phyloP scores from a whole-genome alignment of 2,888 invertebrate species.

The Tetragonisca angustula region DNA sequence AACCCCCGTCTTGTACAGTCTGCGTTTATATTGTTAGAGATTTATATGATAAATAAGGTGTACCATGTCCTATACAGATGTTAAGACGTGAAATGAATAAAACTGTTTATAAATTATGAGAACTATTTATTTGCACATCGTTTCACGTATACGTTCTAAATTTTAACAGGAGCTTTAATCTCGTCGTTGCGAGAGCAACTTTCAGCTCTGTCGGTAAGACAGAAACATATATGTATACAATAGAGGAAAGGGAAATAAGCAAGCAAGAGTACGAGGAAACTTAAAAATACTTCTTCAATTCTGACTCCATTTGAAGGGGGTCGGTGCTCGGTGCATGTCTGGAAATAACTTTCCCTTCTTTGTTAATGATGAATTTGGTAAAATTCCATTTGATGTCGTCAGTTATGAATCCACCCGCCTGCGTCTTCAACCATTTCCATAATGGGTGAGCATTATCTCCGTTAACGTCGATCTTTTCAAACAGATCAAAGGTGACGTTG shows the following conservation, averaged over 20 bases:
- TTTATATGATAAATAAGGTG: conserved; percentile 61
- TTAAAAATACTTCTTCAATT: conserved; percentile 76
- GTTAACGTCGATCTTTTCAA: conserved; percentile 83
- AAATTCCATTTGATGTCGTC: conserved; percentile 94
- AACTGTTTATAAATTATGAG: conserved; percentile 19
- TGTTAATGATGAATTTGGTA: conserved; percentile 91
- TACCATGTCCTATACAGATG: conserved; percentile 16
- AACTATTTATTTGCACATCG: conserved; percentile 32
- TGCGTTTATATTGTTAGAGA: conserved; percentile 69
- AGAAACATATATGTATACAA: not conserved
- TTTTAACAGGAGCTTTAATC: not conserved
- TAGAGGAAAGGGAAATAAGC: not conserved
- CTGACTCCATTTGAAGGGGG: conserved; percentile 84
- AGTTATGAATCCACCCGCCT: conserved; percentile 85
- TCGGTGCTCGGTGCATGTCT: conserved; percentile 86
- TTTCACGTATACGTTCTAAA: not conserved
- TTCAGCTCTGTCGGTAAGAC: not conserved
- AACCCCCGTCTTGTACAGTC: conserved; percentile 75
- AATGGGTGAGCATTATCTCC: conserved; percentile 83
- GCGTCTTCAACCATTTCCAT: conserved; percentile 83
- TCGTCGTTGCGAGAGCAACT: not conserved
- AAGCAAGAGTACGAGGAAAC: not conserved
- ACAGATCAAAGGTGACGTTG: conserved; percentile 81
- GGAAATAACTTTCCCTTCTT: conserved; percentile 88
- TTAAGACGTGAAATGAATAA: conserved; percentile 24